Percentiles rank a stretch among this genome's conserved stretches.
phyloP scores from a whole-genome alignment of 2,113 vertebrate species.

The Callospermophilus lateralis region DNA sequence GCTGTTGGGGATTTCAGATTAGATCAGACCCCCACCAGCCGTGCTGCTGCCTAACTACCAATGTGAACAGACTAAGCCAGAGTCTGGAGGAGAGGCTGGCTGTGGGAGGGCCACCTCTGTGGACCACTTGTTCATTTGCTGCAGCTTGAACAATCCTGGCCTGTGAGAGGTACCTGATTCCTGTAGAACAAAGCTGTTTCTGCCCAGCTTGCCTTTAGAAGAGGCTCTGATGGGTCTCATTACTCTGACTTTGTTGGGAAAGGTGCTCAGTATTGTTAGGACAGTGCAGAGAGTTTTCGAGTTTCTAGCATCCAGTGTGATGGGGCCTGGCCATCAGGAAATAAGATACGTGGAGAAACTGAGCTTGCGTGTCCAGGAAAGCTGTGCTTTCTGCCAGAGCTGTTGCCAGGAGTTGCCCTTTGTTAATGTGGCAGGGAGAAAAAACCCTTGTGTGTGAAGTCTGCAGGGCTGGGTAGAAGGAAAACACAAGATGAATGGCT shows the following conservation, averaged over 20 bases:
- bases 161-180: background rate
- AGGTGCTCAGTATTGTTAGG: background rate
- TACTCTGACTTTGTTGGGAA: background rate
- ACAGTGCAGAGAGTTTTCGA: constrained; percentile 3
- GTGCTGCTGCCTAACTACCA: fast-evolving
- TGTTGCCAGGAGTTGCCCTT: constrained; percentile 59
- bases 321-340: constrained; percentile 38
- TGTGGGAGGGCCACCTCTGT: fast-evolving
- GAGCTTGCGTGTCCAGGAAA: constrained; percentile 17
- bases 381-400: constrained; percentile 2
- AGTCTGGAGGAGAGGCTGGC: background rate
- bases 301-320: background rate
- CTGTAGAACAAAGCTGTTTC: background rate
- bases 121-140: too few relatives aligned
- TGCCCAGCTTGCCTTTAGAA: background rate
- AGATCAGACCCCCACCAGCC: too few relatives aligned
- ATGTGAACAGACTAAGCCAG: too few relatives aligned
- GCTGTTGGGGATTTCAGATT: background rate
- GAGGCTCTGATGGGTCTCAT: background rate
- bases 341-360: constrained; percentile 3
- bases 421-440: background rate
- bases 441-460: background rate
- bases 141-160: background rate
- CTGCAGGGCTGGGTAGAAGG: background rate
- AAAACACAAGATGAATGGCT: background rate